Evolutionary conservation across 2,888 invertebrate species (phyloP).

Genomic region (Drosophila suboccidentalis): DNA sequence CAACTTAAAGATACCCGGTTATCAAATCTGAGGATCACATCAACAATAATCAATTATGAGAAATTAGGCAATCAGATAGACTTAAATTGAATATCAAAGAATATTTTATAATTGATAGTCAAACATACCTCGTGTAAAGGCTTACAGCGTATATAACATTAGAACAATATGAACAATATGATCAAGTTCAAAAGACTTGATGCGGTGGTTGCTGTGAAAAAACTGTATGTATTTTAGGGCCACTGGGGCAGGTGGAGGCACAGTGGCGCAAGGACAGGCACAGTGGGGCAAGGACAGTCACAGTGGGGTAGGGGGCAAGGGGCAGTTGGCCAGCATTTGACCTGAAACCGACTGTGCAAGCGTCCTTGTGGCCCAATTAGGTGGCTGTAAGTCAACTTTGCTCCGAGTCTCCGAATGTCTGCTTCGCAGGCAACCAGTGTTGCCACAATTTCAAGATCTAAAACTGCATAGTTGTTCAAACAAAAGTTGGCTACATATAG

Average conservation of each 20-base stretch:
- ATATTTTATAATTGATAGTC: not conserved
- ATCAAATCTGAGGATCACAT: too few species aligned
- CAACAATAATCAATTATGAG: too few species aligned
- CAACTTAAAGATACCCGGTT: conserved; percentile 1
- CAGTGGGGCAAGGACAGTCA: not conserved
- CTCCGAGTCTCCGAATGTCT: conserved; percentile 8
- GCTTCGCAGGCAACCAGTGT: conserved; percentile 14
- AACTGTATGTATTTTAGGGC: not conserved
- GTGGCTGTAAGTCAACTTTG: conserved; percentile 28
- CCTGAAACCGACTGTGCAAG: conserved; percentile 47
- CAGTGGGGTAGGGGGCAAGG: not conserved
- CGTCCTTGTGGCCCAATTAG: conserved; percentile 56
- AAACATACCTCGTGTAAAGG: not conserved
- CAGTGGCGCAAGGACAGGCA: not conserved
- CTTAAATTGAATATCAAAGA: too few species aligned
- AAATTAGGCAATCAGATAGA: too few species aligned
- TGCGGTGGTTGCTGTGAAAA: conserved; percentile 2
- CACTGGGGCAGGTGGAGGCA: not conserved
- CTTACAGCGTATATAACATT: not conserved
- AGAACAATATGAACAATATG: conserved; percentile 20
- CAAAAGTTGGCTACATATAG: too few species aligned
- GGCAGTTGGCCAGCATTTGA: conserved; percentile 38
- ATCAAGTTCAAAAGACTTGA: conserved; percentile 60
- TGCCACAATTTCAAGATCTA: too few species aligned
- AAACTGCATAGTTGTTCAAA: too few species aligned